Evolutionary conservation across 2,797 vertebrate genomes (phyloP), one percentile per base, ranked within the genome.

Genomic region (Myoxocephalus aenaeus): DNA sequence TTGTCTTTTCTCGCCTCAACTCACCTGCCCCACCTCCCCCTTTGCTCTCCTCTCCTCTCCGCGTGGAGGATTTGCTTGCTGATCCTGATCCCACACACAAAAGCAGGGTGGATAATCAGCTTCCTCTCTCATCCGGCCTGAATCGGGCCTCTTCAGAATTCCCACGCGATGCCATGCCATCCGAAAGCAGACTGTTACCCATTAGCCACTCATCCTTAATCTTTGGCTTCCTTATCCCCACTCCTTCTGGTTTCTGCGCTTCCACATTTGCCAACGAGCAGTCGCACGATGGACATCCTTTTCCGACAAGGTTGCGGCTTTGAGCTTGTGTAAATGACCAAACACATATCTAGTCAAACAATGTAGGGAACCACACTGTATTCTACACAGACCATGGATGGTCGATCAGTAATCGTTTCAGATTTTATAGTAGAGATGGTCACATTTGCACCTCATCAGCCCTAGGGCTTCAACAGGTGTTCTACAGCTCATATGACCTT

Each of bases 71-170:
- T 93, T 90, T 90, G 84, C 86, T 76, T 64, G 65, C 86, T 89
- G 86, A 92, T 90, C 89, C 90, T 85, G 87, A 92, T 87, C 88
- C 85, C 80, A 73, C 88, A 77, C 82, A 86, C 88, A 91, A 87
- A 87, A 90, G 79, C 74, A 84, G 82, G 83, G 29, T 46, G 75
- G 82, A 87, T 92, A 92, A 93, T 92, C 90, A 92, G 86, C 89
- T 92, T 89, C 86, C 83, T 70, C 80, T 85, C 78, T 91, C 86
- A 89, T 90, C 88, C 83, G 14, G 86, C 70, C 82, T 85, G 78
- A 91, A 83, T 84, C 42, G 15, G 67, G 65, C 79, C 81, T 74
- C 81, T 74, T 85, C 82, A 75, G 79, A 90, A 88, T 88, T 90
- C 84, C 87, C 84, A 86, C 32, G 40, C 36, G 77, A 82, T 77